Conservation (phyloP, 1,140 invertebrate genomes). For the Anoplolepis gracilipes region DNA sequence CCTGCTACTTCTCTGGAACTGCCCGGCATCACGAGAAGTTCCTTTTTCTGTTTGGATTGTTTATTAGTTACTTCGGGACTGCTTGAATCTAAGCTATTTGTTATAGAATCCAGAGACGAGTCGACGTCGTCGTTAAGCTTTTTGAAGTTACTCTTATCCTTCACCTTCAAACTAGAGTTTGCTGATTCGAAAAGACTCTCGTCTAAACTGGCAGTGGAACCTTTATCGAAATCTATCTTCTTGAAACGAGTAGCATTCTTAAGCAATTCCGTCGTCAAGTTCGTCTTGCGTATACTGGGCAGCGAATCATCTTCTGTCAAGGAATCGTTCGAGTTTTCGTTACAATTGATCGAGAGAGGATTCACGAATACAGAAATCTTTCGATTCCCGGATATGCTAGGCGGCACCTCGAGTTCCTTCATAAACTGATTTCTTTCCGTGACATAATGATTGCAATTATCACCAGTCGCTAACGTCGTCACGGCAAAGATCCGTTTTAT, state of each 20-base stretch:
- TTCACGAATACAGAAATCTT: slow-evolving; percentile 87
- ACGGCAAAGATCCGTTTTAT: slow-evolving; percentile 86
- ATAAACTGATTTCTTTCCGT: slow-evolving; percentile 86
- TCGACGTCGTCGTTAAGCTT: slow-evolving; percentile 80
- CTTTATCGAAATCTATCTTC: slow-evolving; percentile 80
- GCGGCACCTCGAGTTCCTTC: slow-evolving; percentile 86
- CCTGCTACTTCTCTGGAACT: slow-evolving; percentile 82
- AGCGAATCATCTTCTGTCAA: slow-evolving; percentile 79
- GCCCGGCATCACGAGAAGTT: slow-evolving; percentile 75
- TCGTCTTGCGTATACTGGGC: slow-evolving; percentile 70
- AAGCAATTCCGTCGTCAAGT: slow-evolving; percentile 76
- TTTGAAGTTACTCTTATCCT: slow-evolving; percentile 76
- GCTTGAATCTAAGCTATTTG: slow-evolving; percentile 83
- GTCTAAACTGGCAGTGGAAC: slow-evolving; percentile 80
- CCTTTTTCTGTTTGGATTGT: slow-evolving; percentile 76
- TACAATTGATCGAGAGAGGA: slow-evolving; percentile 84
- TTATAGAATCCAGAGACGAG: slow-evolving; percentile 82
- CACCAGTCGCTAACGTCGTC: slow-evolving; percentile 83
- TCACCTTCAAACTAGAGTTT: slow-evolving; percentile 73
- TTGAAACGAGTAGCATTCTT: slow-evolving; percentile 83
- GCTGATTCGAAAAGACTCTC: slow-evolving; percentile 82
- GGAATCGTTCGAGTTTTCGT: slow-evolving; percentile 81
- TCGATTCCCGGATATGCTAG: slow-evolving; percentile 84
- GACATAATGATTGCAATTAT: slow-evolving; percentile 84
- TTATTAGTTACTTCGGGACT: slow-evolving; percentile 79